phyloP scores from a whole-genome alignment of 2,113 vertebrate genomes.

The Prietella phreatophila region DNA sequence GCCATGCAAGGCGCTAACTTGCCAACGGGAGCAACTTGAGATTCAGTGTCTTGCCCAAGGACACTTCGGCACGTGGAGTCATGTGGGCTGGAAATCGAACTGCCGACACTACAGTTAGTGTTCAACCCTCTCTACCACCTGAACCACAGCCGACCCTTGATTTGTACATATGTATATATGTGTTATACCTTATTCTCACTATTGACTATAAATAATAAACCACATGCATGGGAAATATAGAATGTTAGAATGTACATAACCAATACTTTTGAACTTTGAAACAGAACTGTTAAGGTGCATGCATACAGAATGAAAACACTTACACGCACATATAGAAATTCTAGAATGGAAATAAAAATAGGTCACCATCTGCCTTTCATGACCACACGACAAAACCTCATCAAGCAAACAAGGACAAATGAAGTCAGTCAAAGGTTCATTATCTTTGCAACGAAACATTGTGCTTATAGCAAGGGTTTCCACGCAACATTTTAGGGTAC shows the following conservation, averaged over 20 bases:
- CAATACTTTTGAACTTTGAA: background rate
- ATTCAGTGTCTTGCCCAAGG: too few relatives aligned
- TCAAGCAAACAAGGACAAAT: background rate
- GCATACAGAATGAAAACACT: background rate
- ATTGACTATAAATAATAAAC: background rate
- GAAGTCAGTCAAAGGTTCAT: fast-evolving
- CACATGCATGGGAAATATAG: background rate
- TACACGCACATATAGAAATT: background rate
- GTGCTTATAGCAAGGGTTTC: background rate
- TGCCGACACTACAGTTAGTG: too few relatives aligned
- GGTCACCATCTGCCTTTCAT: background rate
- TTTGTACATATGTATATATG: too few relatives aligned
- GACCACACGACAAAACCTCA: slow-evolving; percentile 4
- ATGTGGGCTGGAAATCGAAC: too few relatives aligned
- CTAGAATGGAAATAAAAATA: background rate
- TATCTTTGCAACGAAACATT: background rate
- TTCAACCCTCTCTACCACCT: too few relatives aligned
- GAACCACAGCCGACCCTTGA: too few relatives aligned
- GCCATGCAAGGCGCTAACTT: too few relatives aligned
- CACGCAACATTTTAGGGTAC: background rate
- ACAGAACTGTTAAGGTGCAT: background rate
- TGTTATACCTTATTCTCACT: background rate
- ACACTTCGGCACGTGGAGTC: too few relatives aligned
- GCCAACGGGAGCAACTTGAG: too few relatives aligned
- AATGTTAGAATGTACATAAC: background rate